Evolutionary conservation across 2,888 invertebrate genomes (phyloP).

Genomic region (Neoascia interrupta): DNA sequence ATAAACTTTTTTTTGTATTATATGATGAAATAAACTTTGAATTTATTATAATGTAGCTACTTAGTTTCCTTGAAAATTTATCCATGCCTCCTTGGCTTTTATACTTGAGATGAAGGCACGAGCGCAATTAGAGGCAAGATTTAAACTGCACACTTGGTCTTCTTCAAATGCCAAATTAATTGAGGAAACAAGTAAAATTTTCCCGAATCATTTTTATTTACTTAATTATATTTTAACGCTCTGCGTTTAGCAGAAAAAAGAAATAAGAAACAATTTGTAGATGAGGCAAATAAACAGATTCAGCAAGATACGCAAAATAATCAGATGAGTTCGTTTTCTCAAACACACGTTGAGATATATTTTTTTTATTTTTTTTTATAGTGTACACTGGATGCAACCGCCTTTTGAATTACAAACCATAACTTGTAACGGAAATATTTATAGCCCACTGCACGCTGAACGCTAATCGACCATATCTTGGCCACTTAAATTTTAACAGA

Average conservation of each 20-base stretch:
- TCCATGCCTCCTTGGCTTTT: too few species aligned
- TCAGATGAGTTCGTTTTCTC: slow-evolving; percentile 30
- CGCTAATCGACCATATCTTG: slow-evolving; percentile 5
- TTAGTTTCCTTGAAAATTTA: too few species aligned
- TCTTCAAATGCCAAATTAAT: slow-evolving; percentile 5
- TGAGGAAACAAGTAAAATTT: slow-evolving; percentile 5
- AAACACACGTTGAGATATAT: slow-evolving; percentile 39
- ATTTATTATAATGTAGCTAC: too few species aligned
- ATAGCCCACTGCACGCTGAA: not conserved
- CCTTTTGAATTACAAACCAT: slow-evolving; percentile 5
- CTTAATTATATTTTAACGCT: slow-evolving; percentile 45
- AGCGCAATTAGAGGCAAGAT: too few species aligned
- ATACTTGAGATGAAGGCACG: too few species aligned
- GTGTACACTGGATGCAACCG: slow-evolving; percentile 6
- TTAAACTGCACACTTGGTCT: too few species aligned
- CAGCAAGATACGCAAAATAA: not conserved
- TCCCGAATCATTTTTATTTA: slow-evolving; percentile 39
- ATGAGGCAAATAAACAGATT: not conserved
- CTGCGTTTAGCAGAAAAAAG: slow-evolving; percentile 22
- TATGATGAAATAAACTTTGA: too few species aligned
- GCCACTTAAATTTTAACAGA: slow-evolving; percentile 24
- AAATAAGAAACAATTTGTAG: slow-evolving; percentile 17
- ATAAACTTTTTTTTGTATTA: too few species aligned
- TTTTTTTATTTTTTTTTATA: slow-evolving; percentile 50
- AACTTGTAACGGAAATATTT: not conserved